Conservation (phyloP, 2,113 vertebrate genomes). For the Tyrannus savana region DNA sequence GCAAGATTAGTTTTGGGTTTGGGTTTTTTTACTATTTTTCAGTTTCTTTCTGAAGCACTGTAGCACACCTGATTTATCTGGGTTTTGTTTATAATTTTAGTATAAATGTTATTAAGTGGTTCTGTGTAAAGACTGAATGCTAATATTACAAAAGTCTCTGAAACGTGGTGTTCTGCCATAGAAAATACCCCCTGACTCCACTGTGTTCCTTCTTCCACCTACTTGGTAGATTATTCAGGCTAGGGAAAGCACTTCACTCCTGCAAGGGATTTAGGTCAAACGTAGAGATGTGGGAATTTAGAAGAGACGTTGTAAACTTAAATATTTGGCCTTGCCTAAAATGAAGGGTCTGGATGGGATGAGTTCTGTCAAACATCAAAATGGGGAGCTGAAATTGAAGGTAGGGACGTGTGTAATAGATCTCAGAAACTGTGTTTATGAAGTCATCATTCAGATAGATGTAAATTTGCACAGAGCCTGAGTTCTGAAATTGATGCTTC, state of each 20-base stretch:
- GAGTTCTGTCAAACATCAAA: background rate
- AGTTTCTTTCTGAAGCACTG: background rate
- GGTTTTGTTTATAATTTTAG: background rate
- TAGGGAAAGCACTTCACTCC: background rate
- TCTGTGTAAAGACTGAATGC: background rate
- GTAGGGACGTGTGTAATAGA: background rate
- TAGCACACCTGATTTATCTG: background rate
- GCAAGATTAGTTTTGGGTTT: background rate
- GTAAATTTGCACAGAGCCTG: background rate
- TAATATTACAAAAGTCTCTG: background rate
- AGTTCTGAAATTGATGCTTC: background rate
- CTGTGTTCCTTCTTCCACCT: background rate
- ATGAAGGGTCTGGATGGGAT: background rate
- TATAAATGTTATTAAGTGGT: background rate
- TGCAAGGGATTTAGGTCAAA: background rate
- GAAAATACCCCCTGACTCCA: background rate
- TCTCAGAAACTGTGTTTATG: slow-evolving; percentile 6
- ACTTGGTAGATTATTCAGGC: background rate
- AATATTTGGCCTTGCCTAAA: background rate
- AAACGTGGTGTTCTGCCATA: background rate
- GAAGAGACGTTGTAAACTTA: background rate
- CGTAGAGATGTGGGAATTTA: background rate
- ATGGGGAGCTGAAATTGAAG: background rate
- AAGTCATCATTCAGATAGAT: background rate
- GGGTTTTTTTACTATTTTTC: background rate